Evolutionary conservation across 2,113 vertebrate genomes (phyloP).

Genomic region (Erpornis zantholeuca): DNA sequence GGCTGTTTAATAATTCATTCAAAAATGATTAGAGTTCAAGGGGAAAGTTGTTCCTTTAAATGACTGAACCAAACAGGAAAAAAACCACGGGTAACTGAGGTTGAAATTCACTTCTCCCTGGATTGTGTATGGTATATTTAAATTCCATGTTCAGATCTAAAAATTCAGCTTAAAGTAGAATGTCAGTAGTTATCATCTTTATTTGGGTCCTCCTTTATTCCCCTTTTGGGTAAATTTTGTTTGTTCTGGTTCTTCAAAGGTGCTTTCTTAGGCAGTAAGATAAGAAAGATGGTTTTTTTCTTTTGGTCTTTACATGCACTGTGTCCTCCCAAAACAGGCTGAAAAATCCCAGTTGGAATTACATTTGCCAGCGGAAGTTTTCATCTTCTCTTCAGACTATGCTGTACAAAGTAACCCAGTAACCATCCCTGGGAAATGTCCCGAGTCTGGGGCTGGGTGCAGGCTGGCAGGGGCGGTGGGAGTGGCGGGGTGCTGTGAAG

Average conservation of each 20-base stretch:
- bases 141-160: background rate
- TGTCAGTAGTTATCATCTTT: background rate
- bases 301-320: background rate
- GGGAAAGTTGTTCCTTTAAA: slow-evolving; percentile 36
- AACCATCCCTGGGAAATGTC: background rate
- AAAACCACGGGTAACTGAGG: background rate
- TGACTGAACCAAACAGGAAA: slow-evolving; percentile 8
- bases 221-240: background rate
- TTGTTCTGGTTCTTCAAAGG: background rate
- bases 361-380: background rate
- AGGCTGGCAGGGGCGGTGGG: background rate
- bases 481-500: background rate
- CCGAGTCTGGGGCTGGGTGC: background rate
- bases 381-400: background rate
- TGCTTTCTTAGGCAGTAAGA: background rate
- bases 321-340: background rate
- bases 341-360: background rate
- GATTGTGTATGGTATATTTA: background rate
- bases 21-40: slow-evolving; percentile 59
- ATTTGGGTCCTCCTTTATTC: background rate
- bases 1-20: slow-evolving; percentile 58
- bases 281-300: background rate
- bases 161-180: background rate
- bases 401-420: background rate
- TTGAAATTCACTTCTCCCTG: background rate